These are phyloP conservation scores for Hemithea aestivaria DNA, from an alignment of 2,888 invertebrate species.

Conservation along the genomic window DNA sequence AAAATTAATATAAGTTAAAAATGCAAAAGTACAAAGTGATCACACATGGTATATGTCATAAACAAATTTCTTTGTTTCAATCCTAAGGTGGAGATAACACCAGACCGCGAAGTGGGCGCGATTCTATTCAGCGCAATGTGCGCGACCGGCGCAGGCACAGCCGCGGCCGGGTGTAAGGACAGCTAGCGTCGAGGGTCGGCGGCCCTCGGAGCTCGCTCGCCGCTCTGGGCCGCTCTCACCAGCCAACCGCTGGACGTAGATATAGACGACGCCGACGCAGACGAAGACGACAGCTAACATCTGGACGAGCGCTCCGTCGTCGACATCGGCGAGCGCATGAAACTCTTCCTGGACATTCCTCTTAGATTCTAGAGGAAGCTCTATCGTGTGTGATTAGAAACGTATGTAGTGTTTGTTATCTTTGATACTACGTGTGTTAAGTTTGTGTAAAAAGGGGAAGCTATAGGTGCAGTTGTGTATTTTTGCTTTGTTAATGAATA, in stretches of 20 bases:
- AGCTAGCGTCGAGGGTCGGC: slow-evolving; percentile 79
- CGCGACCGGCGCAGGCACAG: slow-evolving; percentile 64
- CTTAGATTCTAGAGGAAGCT: slow-evolving; percentile 67
- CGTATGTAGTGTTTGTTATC: slow-evolving; percentile 2
- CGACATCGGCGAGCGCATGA: slow-evolving; percentile 76
- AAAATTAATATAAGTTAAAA: too few relatives aligned
- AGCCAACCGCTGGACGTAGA: slow-evolving; percentile 77
- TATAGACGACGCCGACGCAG: slow-evolving; percentile 46
- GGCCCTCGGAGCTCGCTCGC: slow-evolving; percentile 79
- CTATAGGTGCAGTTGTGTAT: too few relatives aligned
- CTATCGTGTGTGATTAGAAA: neutral
- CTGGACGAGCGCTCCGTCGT: slow-evolving; percentile 75
- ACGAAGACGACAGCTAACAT: slow-evolving; percentile 76
- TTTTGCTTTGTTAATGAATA: too few relatives aligned
- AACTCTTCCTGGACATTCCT: slow-evolving; percentile 79
- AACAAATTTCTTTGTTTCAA: too few relatives aligned
- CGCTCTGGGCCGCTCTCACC: slow-evolving; percentile 90
- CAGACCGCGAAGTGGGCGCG: slow-evolving; percentile 71
- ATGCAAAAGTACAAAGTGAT: too few relatives aligned
- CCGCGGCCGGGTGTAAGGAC: slow-evolving; percentile 67
- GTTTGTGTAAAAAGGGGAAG: too few relatives aligned
- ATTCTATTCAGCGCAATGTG: slow-evolving; percentile 59
- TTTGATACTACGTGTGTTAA: too few relatives aligned
- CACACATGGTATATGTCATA: too few relatives aligned
- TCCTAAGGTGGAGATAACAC: slow-evolving; percentile 75